Evolutionary conservation across 2,797 vertebrate genomes (phyloP), one percentile per base, ranked within the genome.

Genomic region (Takifugu rubripes): DNA sequence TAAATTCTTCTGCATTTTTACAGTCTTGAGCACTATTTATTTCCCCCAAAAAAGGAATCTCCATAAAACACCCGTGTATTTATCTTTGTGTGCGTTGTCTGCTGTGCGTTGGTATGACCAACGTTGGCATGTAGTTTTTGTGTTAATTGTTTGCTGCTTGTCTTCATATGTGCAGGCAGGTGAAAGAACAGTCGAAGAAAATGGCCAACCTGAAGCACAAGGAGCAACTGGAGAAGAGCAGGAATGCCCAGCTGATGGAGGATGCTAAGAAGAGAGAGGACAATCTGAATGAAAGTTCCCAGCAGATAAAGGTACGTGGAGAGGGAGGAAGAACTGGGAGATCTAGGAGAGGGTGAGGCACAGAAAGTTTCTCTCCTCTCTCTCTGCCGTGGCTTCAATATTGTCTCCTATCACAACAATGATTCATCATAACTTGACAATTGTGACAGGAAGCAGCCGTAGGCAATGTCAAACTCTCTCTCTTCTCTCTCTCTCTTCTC

Each of bases 101-200:
- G 33, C 8, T 11, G 33, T 29, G 5, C 27, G 8, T 29, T 29
- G 5, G 27, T 29, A 29, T 43, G 42, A n/a, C 21, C 21, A 21
- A 21, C 1, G 21, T 21, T 43, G 12, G 5, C 15, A 43, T 2
- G n/a, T 45, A 3, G 15, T 5, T 54, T 49, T 11, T 29, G 9
- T 56, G 47, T 51, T 17, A 45, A 45, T 45, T 16, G 43, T 17
- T 16, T 45, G n/a, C 5, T 44, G 17, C 57, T 15, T 72, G 17
- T 59, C 21, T 53, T 44, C 49, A 14, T 56, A 24, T 26, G 15
- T 27, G 56, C 81, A 98, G 96, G 80, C 95, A 97, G 88, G 93
- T 94, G 67, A 99, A 98, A 87, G 96, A 99, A 81, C 96, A 96
- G 68, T 94, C 92, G 3, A 98, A 97, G 90, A 99, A 97, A 83